Base-by-base conservation (phyloP, 1,140 invertebrate genomes). In the Dolichoris vasculosae region DNA sequence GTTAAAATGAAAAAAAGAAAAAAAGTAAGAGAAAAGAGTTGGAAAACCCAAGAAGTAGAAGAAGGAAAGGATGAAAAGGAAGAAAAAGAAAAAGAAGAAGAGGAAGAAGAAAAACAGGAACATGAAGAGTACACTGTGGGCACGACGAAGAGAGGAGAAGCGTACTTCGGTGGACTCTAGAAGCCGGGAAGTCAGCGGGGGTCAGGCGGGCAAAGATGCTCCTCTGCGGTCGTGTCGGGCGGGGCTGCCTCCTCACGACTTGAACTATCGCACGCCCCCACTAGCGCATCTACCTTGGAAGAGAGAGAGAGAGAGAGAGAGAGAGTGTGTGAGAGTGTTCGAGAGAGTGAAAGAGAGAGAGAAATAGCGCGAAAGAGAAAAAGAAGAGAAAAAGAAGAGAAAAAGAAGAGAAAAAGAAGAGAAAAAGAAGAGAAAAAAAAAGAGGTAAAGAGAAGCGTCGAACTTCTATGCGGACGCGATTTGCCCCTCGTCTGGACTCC, bases 221-320 rank as follows among this genome's bases (percentile, higher is more conserved):
- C 84, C 78, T 83, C 64, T 82, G 88, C 87, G 87, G 92, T 93
- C 92, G 92, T 92, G 93, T 93, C 93, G 93, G 93, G 93, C 92
- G 93, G 93, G 93, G 93, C 93, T 92, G 91, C 90, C 90, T 90
- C 90, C 92, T 93, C 93, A 93, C 93, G 93, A 93, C 92, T 93
- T 93, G 93, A 93, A 93, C 93, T 93, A 93, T 93, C 93, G 91
- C 93, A 93, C 93, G 93, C 93, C 93, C 93, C 92, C 93, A 92
- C 92, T 92, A 92, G 91, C 92, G 89, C 91, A 91, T 91, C 90
- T 89, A 91, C 90, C 91, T 92, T 92, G 90, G 88, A 43, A 46
- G 35, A 81, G n/a, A 59, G 82, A n/a, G 46, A 38, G 46, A 67
- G 51, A 43, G 26, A 55, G 40, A 59, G 63, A 81, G 2, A 2